Evolutionary conservation across 2,888 invertebrate species (phyloP).

Genomic region (Neoitamus cyanurus): DNA sequence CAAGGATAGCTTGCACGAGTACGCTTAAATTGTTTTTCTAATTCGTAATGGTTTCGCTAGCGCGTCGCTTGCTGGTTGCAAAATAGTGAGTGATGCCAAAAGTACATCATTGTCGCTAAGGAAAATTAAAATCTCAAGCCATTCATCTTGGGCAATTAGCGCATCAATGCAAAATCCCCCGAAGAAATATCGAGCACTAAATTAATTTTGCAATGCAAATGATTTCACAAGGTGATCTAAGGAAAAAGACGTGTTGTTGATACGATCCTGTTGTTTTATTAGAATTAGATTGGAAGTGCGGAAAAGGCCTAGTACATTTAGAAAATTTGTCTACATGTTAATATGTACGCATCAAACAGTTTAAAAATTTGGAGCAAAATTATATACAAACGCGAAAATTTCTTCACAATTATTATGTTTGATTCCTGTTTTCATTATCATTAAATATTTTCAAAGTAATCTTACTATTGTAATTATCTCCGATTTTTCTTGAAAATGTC

Average conservation of each 20-base stretch:
- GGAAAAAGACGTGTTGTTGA: background rate
- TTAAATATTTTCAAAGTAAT: too few species aligned
- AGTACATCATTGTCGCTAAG: constrained; percentile 15
- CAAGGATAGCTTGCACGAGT: constrained; percentile 44
- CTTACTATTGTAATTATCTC: too few species aligned
- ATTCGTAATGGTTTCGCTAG: constrained; percentile 21
- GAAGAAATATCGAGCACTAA: constrained; percentile 1
- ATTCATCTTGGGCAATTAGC: constrained; percentile 40
- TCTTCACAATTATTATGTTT: too few species aligned
- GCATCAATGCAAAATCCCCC: constrained; percentile 16
- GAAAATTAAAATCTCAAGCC: constrained; percentile 26
- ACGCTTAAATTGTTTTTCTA: constrained; percentile 14
- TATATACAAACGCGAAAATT: too few species aligned
- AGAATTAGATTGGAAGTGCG: background rate
- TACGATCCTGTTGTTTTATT: background rate
- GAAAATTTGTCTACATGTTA: too few species aligned
- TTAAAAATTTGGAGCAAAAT: too few species aligned
- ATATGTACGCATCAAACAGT: too few species aligned
- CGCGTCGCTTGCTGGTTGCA: background rate
- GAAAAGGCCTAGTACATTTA: background rate
- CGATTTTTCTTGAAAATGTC: too few species aligned
- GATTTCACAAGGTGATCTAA: background rate
- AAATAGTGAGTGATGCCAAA: background rate
- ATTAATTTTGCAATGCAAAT: background rate
- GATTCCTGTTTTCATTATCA: too few species aligned